Evolutionary conservation across 1,140 invertebrate genomes (phyloP), one percentile per base, ranked within the genome.

Genomic region (Bradysia coprophila): DNA sequence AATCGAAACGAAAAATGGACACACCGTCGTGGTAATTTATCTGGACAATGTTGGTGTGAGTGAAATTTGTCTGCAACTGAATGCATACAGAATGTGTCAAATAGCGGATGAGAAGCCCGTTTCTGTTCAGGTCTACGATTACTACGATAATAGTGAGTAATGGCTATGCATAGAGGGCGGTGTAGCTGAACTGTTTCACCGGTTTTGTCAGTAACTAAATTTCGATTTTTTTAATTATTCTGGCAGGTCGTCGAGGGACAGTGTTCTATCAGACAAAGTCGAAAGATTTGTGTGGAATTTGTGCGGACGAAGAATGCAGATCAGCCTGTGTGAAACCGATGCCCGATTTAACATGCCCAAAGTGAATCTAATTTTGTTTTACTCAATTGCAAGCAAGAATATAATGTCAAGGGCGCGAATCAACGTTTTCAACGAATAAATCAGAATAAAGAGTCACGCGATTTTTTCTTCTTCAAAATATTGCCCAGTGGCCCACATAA

Each of bases 1-100:
- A 44, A 73, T 86, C 1, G 81, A 87, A 59, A 79, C 75, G 13
- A 72, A 67, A 52, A 67, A 81, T 44, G 71, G 72, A 10, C 71
- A 81, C 39, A 78, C 79, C 2, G 72, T 75, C 50, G 71, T 88
- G 19, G 59, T 79, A 33, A 61, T 87, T 5, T 88, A 88, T 31
- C n/a, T 31, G 8, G 28, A 31, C n/a, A 31, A 31, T 31, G 28
- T 31, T 31, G 28, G 8, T n/a, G n/a, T 9, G n/a, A 8, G 28
- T 9, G 28, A 31, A 31, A 31, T 31, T 31, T 31, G 28, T n/a
- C 28, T 31, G 28, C 8, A 31, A 31, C 8, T 31, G 8, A 8
- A 31, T 9, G 28, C 8, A 31, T 31, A 31, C n/a, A 8, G 28
- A 9, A 9, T n/a, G 28, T n/a, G n/a, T 31, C 8, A 31, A 31